Conservation (phyloP, 2,797 vertebrate species). For the Etheostoma nigrum region DNA sequence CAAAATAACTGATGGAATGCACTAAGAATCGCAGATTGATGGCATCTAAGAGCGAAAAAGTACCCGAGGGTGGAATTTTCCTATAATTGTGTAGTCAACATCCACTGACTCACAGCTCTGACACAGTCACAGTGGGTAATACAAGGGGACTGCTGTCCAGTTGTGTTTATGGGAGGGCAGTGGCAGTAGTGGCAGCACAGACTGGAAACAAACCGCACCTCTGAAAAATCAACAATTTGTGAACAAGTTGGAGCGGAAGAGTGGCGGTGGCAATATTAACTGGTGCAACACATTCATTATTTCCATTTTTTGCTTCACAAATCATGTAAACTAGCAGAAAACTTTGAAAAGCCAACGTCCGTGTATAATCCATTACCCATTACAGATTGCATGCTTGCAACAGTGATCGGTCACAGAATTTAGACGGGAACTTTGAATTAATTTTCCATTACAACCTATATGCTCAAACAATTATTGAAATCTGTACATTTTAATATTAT, state of each 20-base stretch:
- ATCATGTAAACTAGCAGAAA: slow-evolving; percentile 51
- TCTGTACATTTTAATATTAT: slow-evolving; percentile 15
- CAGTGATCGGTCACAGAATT: slow-evolving; percentile 40
- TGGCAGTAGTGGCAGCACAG: slow-evolving; percentile 33
- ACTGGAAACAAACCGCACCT: slow-evolving; percentile 64
- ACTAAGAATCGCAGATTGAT: slow-evolving; percentile 54
- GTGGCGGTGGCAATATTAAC: slow-evolving; percentile 51
- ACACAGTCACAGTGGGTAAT: slow-evolving; percentile 36
- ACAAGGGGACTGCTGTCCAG: slow-evolving; percentile 50
- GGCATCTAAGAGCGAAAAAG: slow-evolving; percentile 36
- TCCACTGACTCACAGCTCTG: slow-evolving; percentile 50
- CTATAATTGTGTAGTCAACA: slow-evolving; percentile 40
- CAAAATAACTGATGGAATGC: slow-evolving; percentile 54
- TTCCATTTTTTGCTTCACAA: slow-evolving; percentile 20
- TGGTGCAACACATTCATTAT: slow-evolving; percentile 46
- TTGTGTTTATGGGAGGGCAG: slow-evolving; percentile 45
- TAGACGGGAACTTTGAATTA: slow-evolving; percentile 29
- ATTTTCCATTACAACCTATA: slow-evolving; percentile 44
- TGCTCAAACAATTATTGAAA: slow-evolving; percentile 16
- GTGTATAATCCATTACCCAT: slow-evolving; percentile 62
- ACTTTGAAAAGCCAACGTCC: slow-evolving; percentile 48
- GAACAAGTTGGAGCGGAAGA: slow-evolving; percentile 48
- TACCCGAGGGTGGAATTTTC: slow-evolving; percentile 63
- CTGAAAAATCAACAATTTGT: slow-evolving; percentile 62
- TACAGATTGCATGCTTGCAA: slow-evolving; percentile 44